These are phyloP conservation scores for Hipparchia semele DNA, from an alignment of 2,888 invertebrate genomes.

Conservation along the genomic window DNA sequence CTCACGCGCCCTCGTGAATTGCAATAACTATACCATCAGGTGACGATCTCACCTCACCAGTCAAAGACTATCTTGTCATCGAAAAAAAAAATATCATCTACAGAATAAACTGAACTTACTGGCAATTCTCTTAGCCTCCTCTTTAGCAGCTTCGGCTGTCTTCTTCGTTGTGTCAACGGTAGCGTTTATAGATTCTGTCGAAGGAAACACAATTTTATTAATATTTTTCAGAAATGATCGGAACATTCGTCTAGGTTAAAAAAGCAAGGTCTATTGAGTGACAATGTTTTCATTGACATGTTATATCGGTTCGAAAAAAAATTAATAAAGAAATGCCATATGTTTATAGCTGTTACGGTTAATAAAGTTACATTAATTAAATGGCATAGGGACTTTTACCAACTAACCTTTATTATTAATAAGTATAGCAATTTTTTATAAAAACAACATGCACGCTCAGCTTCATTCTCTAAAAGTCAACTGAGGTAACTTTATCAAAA, in stretches of 20 bases:
- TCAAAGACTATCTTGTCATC: too few relatives aligned
- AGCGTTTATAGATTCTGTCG: constrained; percentile 68
- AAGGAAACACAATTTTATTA: constrained; percentile 13
- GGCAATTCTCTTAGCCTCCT: constrained; percentile 71
- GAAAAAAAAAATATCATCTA: too few relatives aligned
- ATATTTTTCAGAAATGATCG: background rate
- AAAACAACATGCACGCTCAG: background rate
- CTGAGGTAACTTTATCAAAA: background rate
- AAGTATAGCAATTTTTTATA: background rate
- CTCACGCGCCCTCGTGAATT: too few relatives aligned
- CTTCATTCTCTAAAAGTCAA: background rate
- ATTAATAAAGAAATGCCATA: too few relatives aligned
- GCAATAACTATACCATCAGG: too few relatives aligned
- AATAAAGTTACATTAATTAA: too few relatives aligned
- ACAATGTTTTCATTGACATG: too few relatives aligned
- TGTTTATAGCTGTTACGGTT: too few relatives aligned
- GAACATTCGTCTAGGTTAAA: background rate
- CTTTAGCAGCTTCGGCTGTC: constrained; percentile 69
- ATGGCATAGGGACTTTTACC: too few relatives aligned
- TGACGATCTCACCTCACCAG: too few relatives aligned
- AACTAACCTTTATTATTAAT: background rate
- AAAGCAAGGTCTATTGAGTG: background rate
- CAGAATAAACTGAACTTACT: constrained; percentile 53
- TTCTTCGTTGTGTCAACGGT: constrained; percentile 75
- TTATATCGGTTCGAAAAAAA: too few relatives aligned